Base-by-base conservation (phyloP, 2,888 invertebrate genomes). In the Hydraecia micacea region DNA sequence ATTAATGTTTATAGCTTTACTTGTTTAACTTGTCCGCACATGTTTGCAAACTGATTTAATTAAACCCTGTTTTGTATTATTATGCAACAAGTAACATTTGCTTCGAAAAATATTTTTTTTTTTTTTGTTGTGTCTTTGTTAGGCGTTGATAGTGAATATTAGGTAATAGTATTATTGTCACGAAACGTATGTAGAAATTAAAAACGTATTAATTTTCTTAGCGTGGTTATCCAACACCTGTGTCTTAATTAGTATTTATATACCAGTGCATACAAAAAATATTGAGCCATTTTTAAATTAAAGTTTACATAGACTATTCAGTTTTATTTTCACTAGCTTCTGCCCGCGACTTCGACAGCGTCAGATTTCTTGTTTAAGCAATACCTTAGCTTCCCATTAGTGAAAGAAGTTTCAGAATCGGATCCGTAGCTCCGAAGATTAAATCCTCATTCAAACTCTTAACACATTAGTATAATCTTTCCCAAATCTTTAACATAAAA, bases 1-100 rank as follows among this genome's bases (percentile, higher is more conserved):
- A 84, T 80, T 80, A 69, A 66, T 52, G 65, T 60, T 70, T 58
- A 73, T 70, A 68, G 75, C 42, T 65, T 13, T 21, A 75, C 67
- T 71, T 71, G 63, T 71, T 42, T 9, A 52, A 52, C 58, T 58
- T 39, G 36, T 71, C 1, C 8, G 15, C 21, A 55, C 28, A 86
- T 62, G 83, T 77, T 71, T 52, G 65, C 60, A 65, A 76, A 58
- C 18, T 49, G 42, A 49, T 73, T 70, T 72, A 68, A 81, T 66
- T 67, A 73, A 65, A 9, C 8, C 36, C 25, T 66, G 60, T 63
- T 66, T 58, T 63, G 13, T 46, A 62, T 39, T 39, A 73, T 32
- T 62, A 39, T 32, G 15, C 15, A 46, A 46, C 74, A 49, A 42
- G 6, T 49, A n/a, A 67, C 85, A 85, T 63, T 70, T 75, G 75